Percentiles rank a stretch among this genome's conserved stretches.
Evolutionary conservation across 2,888 invertebrate genomes (phyloP).

Genomic region (Drosophila multiciliata): DNA sequence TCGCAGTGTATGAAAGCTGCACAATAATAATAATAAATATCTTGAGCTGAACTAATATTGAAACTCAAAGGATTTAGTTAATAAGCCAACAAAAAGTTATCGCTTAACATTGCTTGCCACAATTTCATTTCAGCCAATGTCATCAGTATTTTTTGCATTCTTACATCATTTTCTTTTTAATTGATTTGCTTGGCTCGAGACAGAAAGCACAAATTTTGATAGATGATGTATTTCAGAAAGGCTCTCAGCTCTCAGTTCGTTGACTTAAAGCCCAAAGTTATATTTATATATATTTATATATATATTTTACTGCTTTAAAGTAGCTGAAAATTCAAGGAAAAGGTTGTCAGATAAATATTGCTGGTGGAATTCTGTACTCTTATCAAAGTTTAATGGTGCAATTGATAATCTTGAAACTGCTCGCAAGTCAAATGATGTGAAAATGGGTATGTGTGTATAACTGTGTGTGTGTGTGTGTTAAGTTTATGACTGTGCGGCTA

Average conservation of each 20-base stretch:
- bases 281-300: background rate
- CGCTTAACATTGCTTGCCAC: background rate
- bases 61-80: background rate
- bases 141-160: background rate
- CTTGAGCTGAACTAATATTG: background rate
- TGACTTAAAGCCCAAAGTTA: conserved; percentile 1
- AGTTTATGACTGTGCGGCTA: conserved; percentile 52
- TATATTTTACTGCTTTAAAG: conserved; percentile 12
- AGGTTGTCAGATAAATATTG: conserved; percentile 14
- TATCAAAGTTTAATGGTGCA: conserved; percentile 67
- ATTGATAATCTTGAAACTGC: conserved; percentile 65
- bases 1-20: background rate
- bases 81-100: background rate
- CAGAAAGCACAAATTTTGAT: conserved; percentile 31
- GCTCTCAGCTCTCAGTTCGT: conserved; percentile 3
- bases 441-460: conserved; percentile 34
- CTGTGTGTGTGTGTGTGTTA: conserved; percentile 23
- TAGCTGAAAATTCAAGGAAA: background rate
- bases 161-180: conserved; percentile 15
- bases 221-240: conserved; percentile 3
- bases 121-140: background rate
- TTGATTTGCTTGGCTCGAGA: conserved; percentile 21
- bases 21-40: background rate
- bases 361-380: conserved; percentile 18
- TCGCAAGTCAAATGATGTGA: conserved; percentile 72